Conservation (phyloP, 2,888 invertebrate species). For the Lithophane leautieri region DNA sequence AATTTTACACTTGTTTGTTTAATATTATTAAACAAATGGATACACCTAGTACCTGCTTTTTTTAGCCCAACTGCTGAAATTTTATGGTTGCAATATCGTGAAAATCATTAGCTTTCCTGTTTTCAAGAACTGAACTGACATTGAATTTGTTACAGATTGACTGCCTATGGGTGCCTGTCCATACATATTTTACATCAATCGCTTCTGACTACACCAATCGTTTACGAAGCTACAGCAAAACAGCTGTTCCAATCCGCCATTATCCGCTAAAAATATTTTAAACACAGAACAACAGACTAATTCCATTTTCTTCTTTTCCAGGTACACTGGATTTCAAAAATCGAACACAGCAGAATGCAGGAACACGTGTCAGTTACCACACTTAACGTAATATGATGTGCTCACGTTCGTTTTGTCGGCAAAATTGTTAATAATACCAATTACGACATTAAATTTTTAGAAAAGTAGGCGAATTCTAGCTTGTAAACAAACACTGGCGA, state of each 20-base stretch:
- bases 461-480: slow-evolving; percentile 43
- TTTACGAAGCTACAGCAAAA: neutral
- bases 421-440: slow-evolving; percentile 35
- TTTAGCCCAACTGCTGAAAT: neutral
- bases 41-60: neutral
- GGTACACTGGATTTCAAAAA: slow-evolving; percentile 54
- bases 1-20: neutral
- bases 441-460: slow-evolving; percentile 27
- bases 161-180: no score
- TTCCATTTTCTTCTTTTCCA: slow-evolving; percentile 54
- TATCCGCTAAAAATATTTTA: neutral
- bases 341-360: slow-evolving; percentile 51
- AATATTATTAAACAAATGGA: neutral
- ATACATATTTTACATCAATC: no score
- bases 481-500: slow-evolving; percentile 48
- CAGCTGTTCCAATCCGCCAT: neutral
- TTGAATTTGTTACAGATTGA: no score
- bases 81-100: neutral
- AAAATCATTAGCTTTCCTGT: neutral
- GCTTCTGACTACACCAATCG: neutral
- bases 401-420: slow-evolving; percentile 55
- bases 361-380: slow-evolving; percentile 59
- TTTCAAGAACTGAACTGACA: neutral
- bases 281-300: slow-evolving; percentile 9
- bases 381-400: slow-evolving; percentile 52